Evolutionary conservation across 2,888 invertebrate species (phyloP), one percentile per base, ranked within the genome.

Genomic region (Hypena proboscidalis): DNA sequence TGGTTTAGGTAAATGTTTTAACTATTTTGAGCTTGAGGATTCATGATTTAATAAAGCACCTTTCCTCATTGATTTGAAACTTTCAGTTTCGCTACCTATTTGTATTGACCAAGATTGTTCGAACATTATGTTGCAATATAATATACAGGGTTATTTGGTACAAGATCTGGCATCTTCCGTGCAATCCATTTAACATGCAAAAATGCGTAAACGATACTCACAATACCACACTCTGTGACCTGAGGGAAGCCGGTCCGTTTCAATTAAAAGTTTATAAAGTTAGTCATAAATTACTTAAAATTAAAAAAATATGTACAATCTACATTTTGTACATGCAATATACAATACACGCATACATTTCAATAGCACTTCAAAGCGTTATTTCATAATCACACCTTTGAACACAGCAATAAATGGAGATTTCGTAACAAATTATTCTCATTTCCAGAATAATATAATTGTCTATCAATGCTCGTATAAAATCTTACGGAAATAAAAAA

Each of bases 291-390:
- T 69, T 69, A 74, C 67, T 53, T 74, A 69, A 67, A 58, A 55
- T 58, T 55, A 66, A 60, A 63, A 63, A 63, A 56, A 58, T 70
- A 76, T 82, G 73, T 80, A 83, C 81, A 79, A 70, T 74, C 69
- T 81, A 77, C 67, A 73, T 67, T 82, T 81, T 81, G 80, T 80
- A 85, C 80, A 80, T 61, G 57, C 61, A 66, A 66, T 70, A 73
- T 71, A 77, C 63, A 67, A 66, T 31, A 45, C 42, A 62, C 53
- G 43, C 63, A 58, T 65, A 66, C 60, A 65, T 58, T 44, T 58
- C 45, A 58, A 53, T 58, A 58, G 55, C 41, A 60, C 57, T 48
- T 63, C 48, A 56, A 62, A 56, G 51, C 59, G 55, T 64, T 66
- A 66, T 62, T 52, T 59, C 43, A 52, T 55, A 58, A 63, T 59